Evolutionary conservation across 2,888 invertebrate species (phyloP), one percentile per base, ranked within the genome.

Genomic region (Lepidochrysops patricia): DNA sequence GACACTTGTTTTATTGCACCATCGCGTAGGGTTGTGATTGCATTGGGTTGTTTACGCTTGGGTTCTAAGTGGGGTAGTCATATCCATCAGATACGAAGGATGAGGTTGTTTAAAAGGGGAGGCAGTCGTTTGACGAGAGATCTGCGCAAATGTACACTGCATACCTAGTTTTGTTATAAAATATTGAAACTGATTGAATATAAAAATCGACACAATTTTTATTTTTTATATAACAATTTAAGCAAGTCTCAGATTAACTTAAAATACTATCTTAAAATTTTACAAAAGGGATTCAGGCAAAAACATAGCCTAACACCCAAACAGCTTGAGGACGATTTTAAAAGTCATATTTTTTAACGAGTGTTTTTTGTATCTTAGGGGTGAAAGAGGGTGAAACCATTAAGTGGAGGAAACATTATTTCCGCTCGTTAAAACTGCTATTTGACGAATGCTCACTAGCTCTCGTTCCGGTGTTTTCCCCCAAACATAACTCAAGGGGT

Each of bases 341-440:
- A 69, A 68, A 72, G 73, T 73, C 72, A 71, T 79, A 76, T 73
- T 77, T 78, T 78, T 79, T 79, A 77, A 80, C 77, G 76, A 75
- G 63, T 63, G 62, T 60, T 57, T 61, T 61, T 62, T 68, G 63
- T 62, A 58, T 58, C 65, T 65, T 63, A 63, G 60, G 65, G 65
- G 61, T 66, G 69, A 62, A 64, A 63, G 60, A 63, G 73, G 70
- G 71, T 79, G 80, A 79, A 80, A 81, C 84, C 84, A 85, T 87
- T 85, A 86, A 75, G 71, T 74, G 72, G 76, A 84, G 86, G 86
- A 85, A 85, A 79, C 81, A 82, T 85, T 80, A 81, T 79, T 85
- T 88, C 87, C 87, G 87, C 83, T 82, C 84, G 84, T 87, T 86
- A 87, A 85, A 72, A 83, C 80, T 80, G 76, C 80, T 74, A 77